Base-by-base conservation (phyloP, 2,888 invertebrate species). In the Carpatolechia fugitivella region DNA sequence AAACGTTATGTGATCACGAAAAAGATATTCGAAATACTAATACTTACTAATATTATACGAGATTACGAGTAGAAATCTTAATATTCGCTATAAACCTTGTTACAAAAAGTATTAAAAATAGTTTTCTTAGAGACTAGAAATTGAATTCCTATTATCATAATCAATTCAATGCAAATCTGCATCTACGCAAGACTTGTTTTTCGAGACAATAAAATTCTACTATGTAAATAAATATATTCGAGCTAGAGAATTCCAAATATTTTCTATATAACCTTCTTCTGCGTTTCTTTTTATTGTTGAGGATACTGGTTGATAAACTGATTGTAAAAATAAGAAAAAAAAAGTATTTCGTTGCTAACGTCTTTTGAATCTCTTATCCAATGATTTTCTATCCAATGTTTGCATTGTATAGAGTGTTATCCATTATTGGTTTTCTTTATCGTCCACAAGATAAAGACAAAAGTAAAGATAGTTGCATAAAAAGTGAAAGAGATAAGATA, bases 351-450 rank as follows among this genome's bases (percentile, higher is more conserved):
- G 36, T 54, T 56, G 46, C 44, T 54, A 50, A 36, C 54, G 49
- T 41, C 29, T 46, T 31, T 18, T 4, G 14, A 4, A 49, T 49
- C 52, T 24, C 30, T 53, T 33, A 38, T 30, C 20, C 24, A 44
- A 31, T n/a, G n/a, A 13, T 47, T 56, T 44, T 53, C 49, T 56
- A 56, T 50, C 51, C 56, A 61, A 57, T 64, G 61, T 64, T 60
- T 61, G 58, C 51, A 49, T 60, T 61, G 58, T 52, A 49, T 31
- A 35, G 29, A 49, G 36, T 53, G 20, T 40, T 57, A 61, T 56
- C 57, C 54, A 40, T 31, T 65, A 56, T 65, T 66, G 64, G 65
- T 59, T 64, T 62, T 60, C 59, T 61, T 64, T 69, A 69, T 66
- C 65, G 38, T 55, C 52, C 20, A 35, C 36, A 11, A 54, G 64